Evolutionary conservation across 1,140 invertebrate genomes (phyloP).

Genomic region (Conus betulinus): DNA sequence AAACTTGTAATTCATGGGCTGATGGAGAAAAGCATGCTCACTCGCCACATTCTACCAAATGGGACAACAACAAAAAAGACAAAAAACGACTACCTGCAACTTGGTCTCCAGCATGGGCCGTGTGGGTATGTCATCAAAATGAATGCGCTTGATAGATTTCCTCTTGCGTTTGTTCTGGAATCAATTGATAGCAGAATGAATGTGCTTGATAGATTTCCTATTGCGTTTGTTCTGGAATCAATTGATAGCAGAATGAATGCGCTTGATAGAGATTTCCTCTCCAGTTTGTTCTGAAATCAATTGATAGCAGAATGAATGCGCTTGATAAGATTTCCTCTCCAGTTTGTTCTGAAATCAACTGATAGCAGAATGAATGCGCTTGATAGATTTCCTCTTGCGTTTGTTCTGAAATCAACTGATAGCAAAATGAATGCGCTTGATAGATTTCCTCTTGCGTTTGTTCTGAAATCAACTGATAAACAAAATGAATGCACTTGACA

Average conservation of each 20-base stretch:
- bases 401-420: conserved; percentile 22
- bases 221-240: too few relatives aligned
- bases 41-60: background rate
- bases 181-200: too few relatives aligned
- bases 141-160: conserved; percentile 41
- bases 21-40: too few relatives aligned
- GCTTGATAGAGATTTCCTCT: conserved; percentile 35
- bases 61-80: background rate
- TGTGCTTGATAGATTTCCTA: too few relatives aligned
- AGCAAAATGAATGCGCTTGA: too few relatives aligned
- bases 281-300: conserved; percentile 33
- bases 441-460: too few relatives aligned
- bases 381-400: conserved; percentile 37
- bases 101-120: conserved; percentile 27
- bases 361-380: conserved; percentile 34
- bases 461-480: too few relatives aligned
- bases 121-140: conserved; percentile 38
- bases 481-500: conserved; percentile 41
- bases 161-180: conserved; percentile 38
- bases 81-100: conserved; percentile 12
- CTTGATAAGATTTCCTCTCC: too few relatives aligned
- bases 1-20: too few relatives aligned
- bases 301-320: too few relatives aligned
- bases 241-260: conserved; percentile 20
- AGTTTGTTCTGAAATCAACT: too few relatives aligned